Evolutionary conservation across 30 jellyfish, hydroid and myxozoan genomes (phyloP), one percentile per base, ranked within the genome.

Genomic region (Aurelia aurita): DNA sequence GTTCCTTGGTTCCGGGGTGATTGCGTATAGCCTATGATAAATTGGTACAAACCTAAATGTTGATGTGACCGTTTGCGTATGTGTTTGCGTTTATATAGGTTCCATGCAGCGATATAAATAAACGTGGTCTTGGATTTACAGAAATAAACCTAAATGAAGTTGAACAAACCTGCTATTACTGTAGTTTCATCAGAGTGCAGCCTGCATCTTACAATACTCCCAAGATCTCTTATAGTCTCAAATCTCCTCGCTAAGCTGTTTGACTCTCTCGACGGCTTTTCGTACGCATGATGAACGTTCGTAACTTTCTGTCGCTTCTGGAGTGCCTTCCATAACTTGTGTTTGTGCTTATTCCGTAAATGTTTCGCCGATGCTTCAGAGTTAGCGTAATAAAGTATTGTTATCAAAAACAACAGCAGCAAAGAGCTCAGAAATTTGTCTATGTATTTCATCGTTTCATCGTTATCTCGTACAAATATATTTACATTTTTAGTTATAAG

Each of bases 151-250:
- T 39, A 21, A 39, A 61, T 22, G 6, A 22, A 34, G 7, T 12
- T 53, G 1, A 59, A 23, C 90, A 5, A 21, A 80, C 90, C 90
- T 39, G 90, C 49, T 0, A 80, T 82, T 31, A 80, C 5, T 0
- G 87, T 75, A 7, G 91, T 82, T 63, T 69, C 91, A 3, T 73
- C 80, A 21, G 72, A 25, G 26, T 72, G 82, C 59, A 90, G 78
- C 60, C 82, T 82, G 54, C 97, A 90, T 72, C 84, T 62, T 15
- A 82, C 71, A 6, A 70, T 85, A 45, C 83, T 90, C 8, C 97
- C 97, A 39, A 90, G 89, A 43, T 90, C 94, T 73, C 85, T 74
- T 7, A 90, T 90, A 51, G 86, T 77, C 54, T 74, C 87, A 59
- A 90, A 90, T 31, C 75, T 55, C 47, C 77, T 84, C 18, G 87